These are phyloP conservation scores for Petromus typicus DNA, from an alignment of 2,113 vertebrate genomes.

Conservation along the genomic window DNA sequence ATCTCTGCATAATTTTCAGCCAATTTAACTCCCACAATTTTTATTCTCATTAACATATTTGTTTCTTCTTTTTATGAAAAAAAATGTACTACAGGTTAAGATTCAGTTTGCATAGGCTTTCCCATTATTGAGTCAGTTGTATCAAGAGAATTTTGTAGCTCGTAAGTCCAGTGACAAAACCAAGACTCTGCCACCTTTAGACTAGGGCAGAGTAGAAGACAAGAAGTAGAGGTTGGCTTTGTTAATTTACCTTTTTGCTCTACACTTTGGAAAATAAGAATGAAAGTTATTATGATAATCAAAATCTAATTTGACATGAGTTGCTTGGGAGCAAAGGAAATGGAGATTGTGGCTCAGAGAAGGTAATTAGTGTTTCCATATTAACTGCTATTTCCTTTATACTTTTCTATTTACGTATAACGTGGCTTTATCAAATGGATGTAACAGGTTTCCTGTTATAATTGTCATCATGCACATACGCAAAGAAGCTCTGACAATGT, in stretches of 20 bases:
- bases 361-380: neutral
- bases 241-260: neutral
- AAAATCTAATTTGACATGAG: neutral
- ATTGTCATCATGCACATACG: neutral
- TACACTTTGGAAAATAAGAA: neutral
- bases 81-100: neutral
- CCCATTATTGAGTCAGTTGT: neutral
- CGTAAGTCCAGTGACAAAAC: neutral
- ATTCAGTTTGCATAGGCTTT: neutral
- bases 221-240: neutral
- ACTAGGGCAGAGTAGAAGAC: neutral
- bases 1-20: neutral
- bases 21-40: neutral
- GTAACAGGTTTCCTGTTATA: neutral
- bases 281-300: neutral
- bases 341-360: neutral
- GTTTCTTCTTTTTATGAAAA: neutral
- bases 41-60: neutral
- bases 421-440: neutral
- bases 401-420: neutral
- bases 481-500: neutral
- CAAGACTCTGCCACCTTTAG: neutral
- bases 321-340: neutral
- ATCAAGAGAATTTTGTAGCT: neutral
- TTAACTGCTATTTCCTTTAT: neutral